Evolutionary conservation across 2,888 invertebrate genomes (phyloP), one percentile per base, ranked within the genome.

Genomic region (Diarsia mendica): DNA sequence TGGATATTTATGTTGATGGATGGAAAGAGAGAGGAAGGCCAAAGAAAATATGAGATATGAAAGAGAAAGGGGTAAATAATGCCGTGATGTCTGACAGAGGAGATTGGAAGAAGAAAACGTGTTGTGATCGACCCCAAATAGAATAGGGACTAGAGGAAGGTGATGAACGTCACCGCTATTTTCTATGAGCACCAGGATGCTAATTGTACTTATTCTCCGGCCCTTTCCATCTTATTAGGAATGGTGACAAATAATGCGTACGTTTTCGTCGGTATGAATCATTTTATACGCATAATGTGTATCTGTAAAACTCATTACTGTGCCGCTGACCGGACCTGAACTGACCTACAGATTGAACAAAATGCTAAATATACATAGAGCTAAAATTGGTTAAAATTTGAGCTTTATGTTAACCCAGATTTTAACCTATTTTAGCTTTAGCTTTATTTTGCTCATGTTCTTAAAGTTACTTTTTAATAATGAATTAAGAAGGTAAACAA

Each of bases 251-350:
- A 28, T n/a, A 72, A 55, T 55, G 53, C 44, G 67, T 68, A 28
- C 4, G 15, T 55, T 72, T 68, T 33, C 10, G 28, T 46, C 1
- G 11, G 46, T 68, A 68, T 68, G 69, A 68, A n/a, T 79, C 13
- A 28, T 39, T 61, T 44, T 8, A 63, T 13, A 33, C 28, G 39
- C 78, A 28, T 28, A 23, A 18, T 60, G 51, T n/a, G 49, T 48
- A 46, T n/a, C 61, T 72, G 79, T 5, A 18, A 5, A 49, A 11
- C 53, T 63, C 61, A 48, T 79, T 53, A 51, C 4, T 33, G 18
- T 23, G 46, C 9, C 1, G 5, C 9, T 39, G 39, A 39, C 8
- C 39, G 5, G 8, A 39, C 8, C 39, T 39, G 39, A 39, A 49
- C 60, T 64, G 55, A 48, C n/a, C 28, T 49, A 23, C 18, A 55